Evolutionary conservation across 2,888 invertebrate genomes (phyloP).

Genomic region (Anagyrus pseudococci): DNA sequence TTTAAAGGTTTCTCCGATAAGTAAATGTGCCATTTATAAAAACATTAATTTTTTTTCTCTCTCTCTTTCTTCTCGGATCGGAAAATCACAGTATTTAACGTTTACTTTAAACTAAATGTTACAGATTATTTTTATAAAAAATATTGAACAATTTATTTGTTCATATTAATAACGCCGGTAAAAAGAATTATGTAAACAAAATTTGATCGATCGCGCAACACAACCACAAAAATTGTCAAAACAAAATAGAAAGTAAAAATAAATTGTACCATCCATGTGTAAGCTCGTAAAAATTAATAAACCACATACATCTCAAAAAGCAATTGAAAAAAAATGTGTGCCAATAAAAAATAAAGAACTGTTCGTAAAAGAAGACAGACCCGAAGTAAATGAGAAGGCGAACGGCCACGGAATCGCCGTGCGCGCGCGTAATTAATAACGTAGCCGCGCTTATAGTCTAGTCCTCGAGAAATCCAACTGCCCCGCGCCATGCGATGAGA

Average conservation of each 20-base stretch:
- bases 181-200: neutral
- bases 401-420: constrained; percentile 15
- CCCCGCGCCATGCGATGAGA: constrained; percentile 34
- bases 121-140: too few species aligned
- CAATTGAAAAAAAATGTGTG: neutral
- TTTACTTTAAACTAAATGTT: too few species aligned
- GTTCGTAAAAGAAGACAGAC: neutral
- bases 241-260: too few species aligned
- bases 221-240: too few species aligned
- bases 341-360: constrained; percentile 23
- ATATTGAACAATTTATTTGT: too few species aligned
- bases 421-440: constrained; percentile 26
- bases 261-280: too few species aligned
- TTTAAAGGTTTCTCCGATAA: constrained; percentile 19
- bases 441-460: constrained; percentile 19
- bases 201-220: neutral
- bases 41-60: constrained; percentile 6
- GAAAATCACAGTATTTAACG: neutral
- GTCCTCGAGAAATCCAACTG: constrained; percentile 31
- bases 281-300: too few species aligned
- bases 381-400: neutral
- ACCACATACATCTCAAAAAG: neutral
- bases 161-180: too few species aligned
- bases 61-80: too few species aligned
- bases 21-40: constrained; percentile 5